Base-by-base conservation (phyloP, 2,113 vertebrate species). In the Mastomys coucha region DNA sequence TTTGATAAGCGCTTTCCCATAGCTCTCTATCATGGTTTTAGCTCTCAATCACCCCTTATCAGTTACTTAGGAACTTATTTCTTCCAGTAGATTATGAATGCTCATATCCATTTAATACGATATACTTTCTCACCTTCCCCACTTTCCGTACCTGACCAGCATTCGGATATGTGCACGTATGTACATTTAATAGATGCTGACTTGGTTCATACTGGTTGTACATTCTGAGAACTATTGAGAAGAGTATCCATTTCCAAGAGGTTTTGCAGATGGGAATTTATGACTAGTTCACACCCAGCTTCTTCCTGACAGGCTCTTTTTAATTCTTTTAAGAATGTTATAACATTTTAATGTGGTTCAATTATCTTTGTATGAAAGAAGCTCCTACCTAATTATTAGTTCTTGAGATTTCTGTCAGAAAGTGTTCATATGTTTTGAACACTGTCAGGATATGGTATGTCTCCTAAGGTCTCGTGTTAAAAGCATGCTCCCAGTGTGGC, bases 141-240 rank as follows among this genome's bases (percentile, higher is more conserved):
- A 63, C 49, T 75, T 70, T 72, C 72, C 33, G 26, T 56, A 63
- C 31, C 39, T 88, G 77, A 51, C 28, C 31, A 81, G 4, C 75
- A 7, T 85, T 90, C 28, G 5, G 33, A 87, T n/a, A 86, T 65
- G 49, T 78, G 20, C 36, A 73, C 8, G 7, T 84, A 7, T 76
- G 28, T 51, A 56, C 73, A 77, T 14, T 42, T 81, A 93, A 42
- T 95, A 91, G 75, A 63, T 36, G 26, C 49, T 94, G 49, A 89
- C 91, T 65, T 95, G 31, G 90, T 24, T 95, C 56, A 78, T 77
- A 4, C 72, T 86, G 7, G 11, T 91, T n/a, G 49, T 11, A 94
- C 3, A 82, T 84, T 87, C 51, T 93, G 90, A 86, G 67, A 93
- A 92, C 63, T 91, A 33, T 72, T 91, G 60, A 86, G 65, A 33